Evolutionary conservation across 1,140 invertebrate species (phyloP).

Genomic region (Aphelenchoides avenae): DNA sequence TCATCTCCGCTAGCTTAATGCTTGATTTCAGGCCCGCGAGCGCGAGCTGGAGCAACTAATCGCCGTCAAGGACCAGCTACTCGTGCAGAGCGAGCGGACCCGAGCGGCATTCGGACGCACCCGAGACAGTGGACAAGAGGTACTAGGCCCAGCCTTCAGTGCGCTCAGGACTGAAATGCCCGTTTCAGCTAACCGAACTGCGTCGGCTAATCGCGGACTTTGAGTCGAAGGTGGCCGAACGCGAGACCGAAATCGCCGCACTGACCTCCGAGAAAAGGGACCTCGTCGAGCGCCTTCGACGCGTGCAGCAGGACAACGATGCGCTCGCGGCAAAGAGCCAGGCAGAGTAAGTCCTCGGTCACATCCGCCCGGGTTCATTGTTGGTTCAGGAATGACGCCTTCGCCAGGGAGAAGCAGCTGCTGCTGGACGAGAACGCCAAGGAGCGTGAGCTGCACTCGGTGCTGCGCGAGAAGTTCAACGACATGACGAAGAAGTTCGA

Average conservation of each 20-base stretch:
- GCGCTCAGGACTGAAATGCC: slow-evolving; percentile 4
- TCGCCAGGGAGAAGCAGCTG: slow-evolving; percentile 12
- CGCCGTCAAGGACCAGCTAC: slow-evolving; percentile 8
- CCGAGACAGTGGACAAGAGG: slow-evolving; percentile 15
- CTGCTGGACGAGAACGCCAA: slow-evolving; percentile 28
- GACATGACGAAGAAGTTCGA: slow-evolving; percentile 26
- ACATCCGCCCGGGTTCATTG: no score
- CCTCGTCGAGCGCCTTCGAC: neutral
- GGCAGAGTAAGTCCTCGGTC: no score
- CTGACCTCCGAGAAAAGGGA: slow-evolving; percentile 9
- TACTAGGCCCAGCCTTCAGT: slow-evolving; percentile 4
- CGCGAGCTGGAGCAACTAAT: slow-evolving; percentile 13
- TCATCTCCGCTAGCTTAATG: no score
- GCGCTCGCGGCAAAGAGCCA: no score
- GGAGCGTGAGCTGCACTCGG: slow-evolving; percentile 30
- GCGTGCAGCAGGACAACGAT: slow-evolving; percentile 1
- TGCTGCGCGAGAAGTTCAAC: slow-evolving; percentile 18
- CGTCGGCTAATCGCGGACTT: slow-evolving; percentile 17
- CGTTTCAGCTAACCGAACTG: slow-evolving; percentile 16
- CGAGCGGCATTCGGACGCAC: neutral
- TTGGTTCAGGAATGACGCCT: no score
- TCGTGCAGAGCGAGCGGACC: slow-evolving; percentile 8
- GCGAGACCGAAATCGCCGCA: slow-evolving; percentile 11
- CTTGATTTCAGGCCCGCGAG: slow-evolving; percentile 11
- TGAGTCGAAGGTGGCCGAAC: slow-evolving; percentile 21